Evolutionary conservation across 2,888 invertebrate species (phyloP).

Genomic region (Rhimphoctona megacephalus): DNA sequence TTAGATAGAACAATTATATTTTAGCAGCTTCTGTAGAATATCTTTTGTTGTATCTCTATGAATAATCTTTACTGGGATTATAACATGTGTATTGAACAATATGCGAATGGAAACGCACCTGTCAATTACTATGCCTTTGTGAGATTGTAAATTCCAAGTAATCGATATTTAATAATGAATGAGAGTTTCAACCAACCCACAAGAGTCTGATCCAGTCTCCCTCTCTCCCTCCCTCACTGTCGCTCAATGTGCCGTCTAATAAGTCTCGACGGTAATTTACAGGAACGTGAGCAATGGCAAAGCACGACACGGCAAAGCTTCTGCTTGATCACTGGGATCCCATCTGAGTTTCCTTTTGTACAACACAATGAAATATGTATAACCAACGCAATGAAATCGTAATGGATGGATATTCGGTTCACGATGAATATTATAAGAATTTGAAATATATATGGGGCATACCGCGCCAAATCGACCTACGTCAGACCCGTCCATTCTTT

Average conservation of each 20-base stretch:
- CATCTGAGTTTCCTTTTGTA: not conserved
- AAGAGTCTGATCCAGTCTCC: not conserved
- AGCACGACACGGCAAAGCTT: slow-evolving; percentile 15
- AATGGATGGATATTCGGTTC: not conserved
- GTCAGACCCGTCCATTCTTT: too few species aligned
- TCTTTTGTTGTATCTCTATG: not conserved
- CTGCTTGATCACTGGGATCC: not conserved
- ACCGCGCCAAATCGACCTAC: too few species aligned
- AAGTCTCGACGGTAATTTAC: not conserved
- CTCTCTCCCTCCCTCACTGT: not conserved
- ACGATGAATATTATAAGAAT: slow-evolving; percentile 42
- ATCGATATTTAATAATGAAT: not conserved
- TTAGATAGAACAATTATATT: not conserved
- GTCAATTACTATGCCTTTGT: not conserved
- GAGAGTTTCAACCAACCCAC: not conserved
- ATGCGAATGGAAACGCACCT: not conserved
- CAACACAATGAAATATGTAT: slow-evolving; percentile 52
- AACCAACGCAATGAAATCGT: slow-evolving; percentile 51
- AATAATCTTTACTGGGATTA: too few species aligned
- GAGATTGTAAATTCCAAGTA: not conserved
- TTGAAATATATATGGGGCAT: too few species aligned
- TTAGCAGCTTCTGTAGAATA: not conserved
- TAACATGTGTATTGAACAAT: not conserved
- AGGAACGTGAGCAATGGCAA: slow-evolving; percentile 23
- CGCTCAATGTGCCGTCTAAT: not conserved